Evolutionary conservation across 1,140 invertebrate genomes (phyloP).

Genomic region (Sminthurinus signatus): DNA sequence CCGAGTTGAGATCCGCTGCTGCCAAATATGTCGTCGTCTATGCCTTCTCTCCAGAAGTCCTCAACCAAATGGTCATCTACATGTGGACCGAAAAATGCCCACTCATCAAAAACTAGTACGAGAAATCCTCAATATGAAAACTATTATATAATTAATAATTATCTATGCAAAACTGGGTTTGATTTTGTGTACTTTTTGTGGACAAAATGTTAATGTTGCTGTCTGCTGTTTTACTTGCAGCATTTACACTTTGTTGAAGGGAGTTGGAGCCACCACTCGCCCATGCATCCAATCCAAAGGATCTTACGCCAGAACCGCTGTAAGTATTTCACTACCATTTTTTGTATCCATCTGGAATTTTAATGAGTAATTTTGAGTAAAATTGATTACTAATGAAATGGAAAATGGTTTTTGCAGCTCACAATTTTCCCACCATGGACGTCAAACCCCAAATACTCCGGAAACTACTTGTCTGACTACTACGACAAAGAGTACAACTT

Average conservation of each 20-base stretch:
- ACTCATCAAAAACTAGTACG: constrained; percentile 39
- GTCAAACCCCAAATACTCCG: constrained; percentile 28
- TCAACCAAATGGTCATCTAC: constrained; percentile 31
- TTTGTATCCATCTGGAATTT: too few species aligned
- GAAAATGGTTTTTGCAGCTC: background rate
- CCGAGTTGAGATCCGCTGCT: constrained; percentile 30
- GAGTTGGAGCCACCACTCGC: constrained; percentile 18
- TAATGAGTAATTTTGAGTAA: too few species aligned
- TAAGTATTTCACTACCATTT: too few species aligned
- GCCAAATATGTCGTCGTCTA: constrained; percentile 15
- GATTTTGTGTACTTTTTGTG: too few species aligned
- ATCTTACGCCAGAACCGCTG: too few species aligned
- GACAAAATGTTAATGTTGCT: too few species aligned
- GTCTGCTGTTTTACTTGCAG: too few species aligned
- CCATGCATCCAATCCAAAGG: constrained; percentile 20
- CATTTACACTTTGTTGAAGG: constrained; percentile 27
- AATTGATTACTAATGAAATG: too few species aligned
- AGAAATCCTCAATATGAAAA: too few species aligned
- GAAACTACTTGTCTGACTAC: constrained; percentile 36
- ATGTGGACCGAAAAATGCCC: constrained; percentile 36
- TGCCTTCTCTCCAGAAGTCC: constrained; percentile 7
- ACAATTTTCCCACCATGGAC: constrained; percentile 30
- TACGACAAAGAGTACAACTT: constrained; percentile 37
- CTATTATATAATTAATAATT: too few species aligned
- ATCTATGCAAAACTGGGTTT: too few species aligned